These are phyloP conservation scores for Coptotermes formosanus DNA, from an alignment of 1,140 invertebrate species.

Conservation along the genomic window DNA sequence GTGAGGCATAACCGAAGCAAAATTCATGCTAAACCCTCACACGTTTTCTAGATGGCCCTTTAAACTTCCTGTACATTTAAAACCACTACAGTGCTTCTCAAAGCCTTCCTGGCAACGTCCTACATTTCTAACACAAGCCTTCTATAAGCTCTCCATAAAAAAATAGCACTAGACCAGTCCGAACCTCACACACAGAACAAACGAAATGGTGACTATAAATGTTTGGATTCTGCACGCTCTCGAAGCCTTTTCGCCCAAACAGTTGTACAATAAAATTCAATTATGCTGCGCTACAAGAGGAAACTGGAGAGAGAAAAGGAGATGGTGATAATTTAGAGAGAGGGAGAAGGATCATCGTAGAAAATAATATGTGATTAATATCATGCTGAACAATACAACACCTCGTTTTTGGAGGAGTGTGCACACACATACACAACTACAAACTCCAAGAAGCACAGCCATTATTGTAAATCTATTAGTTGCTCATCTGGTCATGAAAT, in stretches of 20 bases:
- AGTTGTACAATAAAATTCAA: not conserved
- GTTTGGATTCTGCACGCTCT: not conserved
- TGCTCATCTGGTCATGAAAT: too few relatives aligned
- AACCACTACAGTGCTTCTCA: not conserved
- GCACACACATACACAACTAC: too few relatives aligned
- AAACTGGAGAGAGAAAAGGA: not conserved
- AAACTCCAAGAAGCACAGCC: too few relatives aligned
- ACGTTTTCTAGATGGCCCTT: not conserved
- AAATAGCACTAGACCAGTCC: not conserved
- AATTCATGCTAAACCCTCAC: not conserved
- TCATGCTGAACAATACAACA: not conserved
- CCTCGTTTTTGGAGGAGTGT: too few relatives aligned
- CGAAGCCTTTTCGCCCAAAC: not conserved
- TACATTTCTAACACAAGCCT: not conserved
- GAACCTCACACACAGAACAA: not conserved
- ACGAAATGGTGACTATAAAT: slow-evolving; percentile 6
- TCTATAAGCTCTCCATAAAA: slow-evolving; percentile 1
- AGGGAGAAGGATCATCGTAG: not conserved
- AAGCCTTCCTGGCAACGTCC: not conserved
- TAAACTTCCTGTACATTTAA: not conserved
- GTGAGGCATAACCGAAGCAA: not conserved
- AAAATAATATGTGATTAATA: not conserved
- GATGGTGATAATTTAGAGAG: not conserved
- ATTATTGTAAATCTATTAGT: too few relatives aligned
- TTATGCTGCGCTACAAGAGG: not conserved